Evolutionary conservation across 2,797 vertebrate species (phyloP).

Genomic region (Myoxocephalus aenaeus): DNA sequence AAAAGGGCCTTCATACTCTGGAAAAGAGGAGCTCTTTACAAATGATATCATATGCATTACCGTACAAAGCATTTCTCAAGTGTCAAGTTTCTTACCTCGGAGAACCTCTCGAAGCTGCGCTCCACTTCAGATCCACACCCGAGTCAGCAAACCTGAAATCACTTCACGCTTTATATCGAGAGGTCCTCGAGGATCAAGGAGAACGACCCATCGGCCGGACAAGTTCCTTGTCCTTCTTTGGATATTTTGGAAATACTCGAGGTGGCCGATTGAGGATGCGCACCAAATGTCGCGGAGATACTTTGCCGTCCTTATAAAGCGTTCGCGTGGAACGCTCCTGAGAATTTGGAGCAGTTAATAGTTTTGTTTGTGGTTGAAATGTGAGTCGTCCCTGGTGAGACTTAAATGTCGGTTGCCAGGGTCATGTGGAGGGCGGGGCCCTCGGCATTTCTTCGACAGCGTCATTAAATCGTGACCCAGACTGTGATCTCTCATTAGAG

Average conservation of each 20-base stretch:
- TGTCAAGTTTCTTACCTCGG: conserved; percentile 42
- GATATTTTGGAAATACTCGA: conserved; percentile 24
- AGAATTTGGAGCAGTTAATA: conserved; percentile 53
- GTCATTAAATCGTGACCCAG: conserved; percentile 20
- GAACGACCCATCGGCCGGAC: conserved; percentile 15
- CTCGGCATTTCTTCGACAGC: neutral
- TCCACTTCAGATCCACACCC: conserved; percentile 24
- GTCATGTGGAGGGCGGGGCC: conserved; percentile 14
- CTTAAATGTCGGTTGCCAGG: conserved; percentile 31
- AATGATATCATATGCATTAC: neutral
- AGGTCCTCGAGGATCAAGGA: conserved; percentile 40
- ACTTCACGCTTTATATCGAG: conserved; percentile 63
- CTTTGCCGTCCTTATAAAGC: conserved; percentile 67
- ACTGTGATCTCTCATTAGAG: neutral
- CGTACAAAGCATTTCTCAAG: neutral
- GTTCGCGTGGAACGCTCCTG: conserved; percentile 48
- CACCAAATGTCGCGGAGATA: conserved; percentile 38
- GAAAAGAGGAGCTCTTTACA: neutral
- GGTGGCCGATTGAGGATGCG: conserved; percentile 56
- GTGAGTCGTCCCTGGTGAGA: conserved; percentile 48
- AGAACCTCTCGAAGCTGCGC: conserved; percentile 29
- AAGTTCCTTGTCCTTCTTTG: conserved; percentile 66
- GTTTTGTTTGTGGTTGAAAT: conserved; percentile 54
- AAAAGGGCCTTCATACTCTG: neutral
- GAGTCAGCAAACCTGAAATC: conserved; percentile 30